Base-by-base conservation (phyloP, 2,113 vertebrate species). In the Hylia prasina region DNA sequence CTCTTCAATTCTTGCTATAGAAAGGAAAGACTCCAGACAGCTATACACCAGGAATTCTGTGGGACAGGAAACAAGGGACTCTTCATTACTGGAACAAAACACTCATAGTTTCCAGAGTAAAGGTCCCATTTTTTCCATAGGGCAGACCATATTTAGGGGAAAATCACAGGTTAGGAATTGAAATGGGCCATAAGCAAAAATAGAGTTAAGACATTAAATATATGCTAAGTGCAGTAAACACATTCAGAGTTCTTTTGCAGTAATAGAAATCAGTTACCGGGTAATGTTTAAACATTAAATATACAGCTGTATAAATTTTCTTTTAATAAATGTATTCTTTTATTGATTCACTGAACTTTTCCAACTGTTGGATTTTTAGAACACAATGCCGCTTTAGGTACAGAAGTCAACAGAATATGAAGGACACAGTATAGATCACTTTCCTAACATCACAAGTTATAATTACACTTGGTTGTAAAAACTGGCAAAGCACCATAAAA, bases 161-260 rank as follows among this genome's bases (percentile, higher is more conserved):
- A 81, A 93, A 95, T 91, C 53, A 76, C 69, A 89, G 64, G 82
- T 95, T 85, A 72, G 65, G 35, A 54, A 77, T 7, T 65, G n/a
- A 61, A 94, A 87, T 63, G 27, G 61, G 79, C 71, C 64, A 8
- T 79, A 85, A 95, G 58, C 88, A 70, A 58, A 83, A 93, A 54
- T 27, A 93, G 90, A 97, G 94, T 79, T 88, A 91, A 96, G 88
- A 77, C 60, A 66, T 75, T 78, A 91, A 95, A 45, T 28, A 70
- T 44, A 78, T 51, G 63, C 48, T 91, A 82, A 94, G 61, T 24
- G 33, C 69, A 70, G 31, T 85, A 87, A 84, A 89, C 60, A 28
- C 24, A 37, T 23, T 35, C 54, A 81, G 2, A 66, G 56, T 81
- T 79, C 47, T 80, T 89, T 45, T 28, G 71, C 19, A 56, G 44